Evolutionary conservation across 30 jellyfish, hydroid and myxozoan species (phyloP).

Genomic region (Nemopilema nomurai): DNA sequence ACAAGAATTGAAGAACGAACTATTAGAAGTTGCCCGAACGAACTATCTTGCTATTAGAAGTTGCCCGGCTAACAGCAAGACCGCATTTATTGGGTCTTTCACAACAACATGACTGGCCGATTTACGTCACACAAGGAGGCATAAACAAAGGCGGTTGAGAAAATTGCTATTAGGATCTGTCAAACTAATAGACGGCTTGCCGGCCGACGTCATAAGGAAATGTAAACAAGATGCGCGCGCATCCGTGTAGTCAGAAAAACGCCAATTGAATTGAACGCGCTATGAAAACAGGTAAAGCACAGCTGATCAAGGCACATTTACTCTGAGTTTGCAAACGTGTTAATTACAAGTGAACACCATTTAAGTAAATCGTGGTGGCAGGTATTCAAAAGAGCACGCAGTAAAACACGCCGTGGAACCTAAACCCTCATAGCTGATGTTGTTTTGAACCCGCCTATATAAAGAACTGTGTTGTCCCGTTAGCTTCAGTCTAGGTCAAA

Average conservation of each 20-base stretch:
- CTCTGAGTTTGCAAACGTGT: neutral
- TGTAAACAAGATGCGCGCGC: neutral
- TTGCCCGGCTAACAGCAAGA: no score
- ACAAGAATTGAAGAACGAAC: no score
- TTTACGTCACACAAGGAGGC: no score
- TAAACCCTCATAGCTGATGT: neutral
- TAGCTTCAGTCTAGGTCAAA: neutral
- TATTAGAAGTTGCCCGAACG: no score
- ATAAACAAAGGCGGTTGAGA: no score
- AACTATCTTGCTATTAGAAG: no score
- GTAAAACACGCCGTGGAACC: neutral
- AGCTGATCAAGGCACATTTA: neutral
- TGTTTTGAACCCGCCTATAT: neutral
- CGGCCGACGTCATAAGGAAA: neutral
- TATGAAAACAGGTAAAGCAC: neutral
- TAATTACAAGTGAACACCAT: neutral
- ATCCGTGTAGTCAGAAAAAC: neutral
- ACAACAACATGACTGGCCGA: no score
- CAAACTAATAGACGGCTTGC: neutral
- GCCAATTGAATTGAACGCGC: neutral
- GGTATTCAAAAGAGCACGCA: neutral
- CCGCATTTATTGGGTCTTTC: no score
- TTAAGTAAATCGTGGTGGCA: neutral
- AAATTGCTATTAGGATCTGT: no score
- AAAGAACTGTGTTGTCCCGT: neutral